Conservation (phyloP, 2,888 invertebrate species). For the Chaetogeoica ovagalla region DNA sequence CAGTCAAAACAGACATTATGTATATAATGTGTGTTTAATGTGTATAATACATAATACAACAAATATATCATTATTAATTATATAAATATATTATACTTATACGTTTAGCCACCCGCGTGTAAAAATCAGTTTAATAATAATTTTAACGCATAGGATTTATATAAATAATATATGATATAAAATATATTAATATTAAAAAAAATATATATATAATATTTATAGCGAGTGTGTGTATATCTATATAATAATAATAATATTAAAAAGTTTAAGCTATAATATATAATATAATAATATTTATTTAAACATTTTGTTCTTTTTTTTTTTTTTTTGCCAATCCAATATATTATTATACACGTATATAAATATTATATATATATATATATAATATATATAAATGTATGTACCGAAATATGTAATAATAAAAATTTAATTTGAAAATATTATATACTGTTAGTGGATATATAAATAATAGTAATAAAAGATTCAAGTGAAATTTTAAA, state of each 20-base stretch:
- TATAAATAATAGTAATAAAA: slow-evolving; percentile 41
- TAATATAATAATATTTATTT: slow-evolving; percentile 42
- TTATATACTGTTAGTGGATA: slow-evolving; percentile 41
- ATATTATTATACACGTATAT: background rate
- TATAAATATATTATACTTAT: slow-evolving; percentile 2
- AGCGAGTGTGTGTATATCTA: slow-evolving; percentile 37
- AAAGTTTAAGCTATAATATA: background rate
- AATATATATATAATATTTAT: slow-evolving; percentile 27
- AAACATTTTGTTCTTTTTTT: slow-evolving; percentile 21
- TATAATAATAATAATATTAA: slow-evolving; percentile 27
- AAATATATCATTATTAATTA: background rate
- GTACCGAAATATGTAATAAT: slow-evolving; percentile 36
- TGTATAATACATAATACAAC: slow-evolving; percentile 6
- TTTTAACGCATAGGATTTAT: slow-evolving; percentile 27
- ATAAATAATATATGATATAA: background rate
- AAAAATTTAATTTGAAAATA: slow-evolving; percentile 37
- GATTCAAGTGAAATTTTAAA: slow-evolving; percentile 44
- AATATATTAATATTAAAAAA: too few species aligned
- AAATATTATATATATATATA: too few species aligned
- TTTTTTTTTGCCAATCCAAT: slow-evolving; percentile 41
- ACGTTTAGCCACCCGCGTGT: slow-evolving; percentile 33
- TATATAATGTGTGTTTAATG: slow-evolving; percentile 4
- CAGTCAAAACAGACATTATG: slow-evolving; percentile 42
- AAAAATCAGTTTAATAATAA: slow-evolving; percentile 39
- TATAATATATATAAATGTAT: too few species aligned